Evolutionary conservation across 2,888 invertebrate genomes (phyloP).

Genomic region (Notodonta ziczac): DNA sequence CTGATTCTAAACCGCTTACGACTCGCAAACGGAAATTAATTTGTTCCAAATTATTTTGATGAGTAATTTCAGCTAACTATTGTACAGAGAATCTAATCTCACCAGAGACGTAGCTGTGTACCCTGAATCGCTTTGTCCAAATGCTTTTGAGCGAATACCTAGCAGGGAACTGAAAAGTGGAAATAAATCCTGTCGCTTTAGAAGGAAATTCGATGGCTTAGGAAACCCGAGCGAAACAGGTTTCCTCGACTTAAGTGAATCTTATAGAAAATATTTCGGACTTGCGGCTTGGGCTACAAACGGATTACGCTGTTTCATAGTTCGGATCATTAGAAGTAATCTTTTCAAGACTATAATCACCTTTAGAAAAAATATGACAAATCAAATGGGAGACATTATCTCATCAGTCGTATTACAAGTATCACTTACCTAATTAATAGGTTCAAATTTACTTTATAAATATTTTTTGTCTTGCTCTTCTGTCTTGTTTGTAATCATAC

Average conservation of each 20-base stretch:
- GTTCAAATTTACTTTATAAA: too few species aligned
- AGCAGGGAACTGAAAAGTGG: constrained; percentile 58
- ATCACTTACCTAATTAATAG: too few species aligned
- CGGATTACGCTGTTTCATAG: constrained; percentile 13
- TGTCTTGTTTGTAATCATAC: too few species aligned
- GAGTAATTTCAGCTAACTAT: constrained; percentile 21
- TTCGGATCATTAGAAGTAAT: background rate
- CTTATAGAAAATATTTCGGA: constrained; percentile 31
- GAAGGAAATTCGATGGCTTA: constrained; percentile 32
- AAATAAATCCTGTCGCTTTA: constrained; percentile 56
- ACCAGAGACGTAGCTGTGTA: constrained; percentile 18
- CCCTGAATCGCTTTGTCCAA: constrained; percentile 43
- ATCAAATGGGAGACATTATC: too few species aligned
- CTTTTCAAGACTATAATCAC: too few species aligned
- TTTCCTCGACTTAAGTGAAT: constrained; percentile 29
- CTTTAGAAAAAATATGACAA: too few species aligned
- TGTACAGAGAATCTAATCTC: constrained; percentile 20
- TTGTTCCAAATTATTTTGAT: constrained; percentile 10
- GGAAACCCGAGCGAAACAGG: constrained; percentile 29
- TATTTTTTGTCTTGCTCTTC: too few species aligned
- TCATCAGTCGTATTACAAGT: too few species aligned
- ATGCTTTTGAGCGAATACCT: constrained; percentile 41
- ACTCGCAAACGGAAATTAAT: constrained; percentile 4
- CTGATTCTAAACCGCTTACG: background rate
- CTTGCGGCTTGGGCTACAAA: background rate